Percentiles rank a stretch among this genome's conserved stretches.
phyloP scores from a whole-genome alignment of 1,140 invertebrate species.

The Elymnias hypermnestra region DNA sequence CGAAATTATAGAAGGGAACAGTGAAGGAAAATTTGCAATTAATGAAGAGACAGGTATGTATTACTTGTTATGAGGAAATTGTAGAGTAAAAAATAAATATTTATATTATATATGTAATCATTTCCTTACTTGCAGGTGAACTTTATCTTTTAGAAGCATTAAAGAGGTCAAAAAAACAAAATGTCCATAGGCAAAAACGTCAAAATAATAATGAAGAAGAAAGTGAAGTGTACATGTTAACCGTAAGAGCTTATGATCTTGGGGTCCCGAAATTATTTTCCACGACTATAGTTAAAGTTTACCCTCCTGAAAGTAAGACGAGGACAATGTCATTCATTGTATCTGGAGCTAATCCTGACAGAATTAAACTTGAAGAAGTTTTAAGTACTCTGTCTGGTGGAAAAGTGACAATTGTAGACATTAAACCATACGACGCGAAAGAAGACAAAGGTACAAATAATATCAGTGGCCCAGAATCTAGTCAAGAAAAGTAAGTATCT shows the following conservation, averaged over 20 bases:
- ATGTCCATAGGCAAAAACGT: slow-evolving; percentile 66
- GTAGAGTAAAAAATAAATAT: too few species aligned
- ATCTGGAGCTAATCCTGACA: slow-evolving; percentile 83
- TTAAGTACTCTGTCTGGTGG: slow-evolving; percentile 86
- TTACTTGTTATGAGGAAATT: too few species aligned
- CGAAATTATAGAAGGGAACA: slow-evolving; percentile 88
- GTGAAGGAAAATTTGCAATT: slow-evolving; percentile 87
- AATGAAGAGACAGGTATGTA: slow-evolving; percentile 83
- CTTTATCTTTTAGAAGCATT: slow-evolving; percentile 72
- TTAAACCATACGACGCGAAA: slow-evolving; percentile 80
- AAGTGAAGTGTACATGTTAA: slow-evolving; percentile 79
- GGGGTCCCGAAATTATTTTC: slow-evolving; percentile 85
- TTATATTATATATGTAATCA: slow-evolving; percentile 6
- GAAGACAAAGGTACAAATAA: slow-evolving; percentile 69
- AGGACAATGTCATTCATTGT: slow-evolving; percentile 87
- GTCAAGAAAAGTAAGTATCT: slow-evolving; percentile 62
- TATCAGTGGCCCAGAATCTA: slow-evolving; percentile 58
- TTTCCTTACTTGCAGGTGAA: slow-evolving; percentile 56
- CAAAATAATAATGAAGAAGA: slow-evolving; percentile 64
- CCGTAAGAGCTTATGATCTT: slow-evolving; percentile 86
- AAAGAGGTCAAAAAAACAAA: slow-evolving; percentile 70
- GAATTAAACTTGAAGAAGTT: slow-evolving; percentile 82
- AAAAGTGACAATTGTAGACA: slow-evolving; percentile 83
- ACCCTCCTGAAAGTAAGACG: slow-evolving; percentile 81
- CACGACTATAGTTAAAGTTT: slow-evolving; percentile 80